These are phyloP conservation scores for Tadarida brasiliensis DNA, from an alignment of 2,797 vertebrate species.

Conservation along the genomic window DNA sequence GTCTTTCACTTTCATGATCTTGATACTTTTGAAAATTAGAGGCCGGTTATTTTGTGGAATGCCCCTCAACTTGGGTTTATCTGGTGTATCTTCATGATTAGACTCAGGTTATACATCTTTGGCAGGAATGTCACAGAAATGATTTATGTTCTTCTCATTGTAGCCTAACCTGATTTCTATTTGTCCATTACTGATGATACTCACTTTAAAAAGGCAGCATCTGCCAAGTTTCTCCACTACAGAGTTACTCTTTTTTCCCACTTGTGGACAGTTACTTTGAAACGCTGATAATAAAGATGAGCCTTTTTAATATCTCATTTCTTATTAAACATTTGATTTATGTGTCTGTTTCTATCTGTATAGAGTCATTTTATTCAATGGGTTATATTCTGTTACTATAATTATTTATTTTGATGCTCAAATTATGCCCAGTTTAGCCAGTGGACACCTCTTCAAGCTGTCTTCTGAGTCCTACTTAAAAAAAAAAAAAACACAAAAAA, in stretches of 20 bases:
- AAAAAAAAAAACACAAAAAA: neutral
- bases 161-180: neutral
- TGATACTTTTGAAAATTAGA: constrained; percentile 45
- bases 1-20: constrained; percentile 6
- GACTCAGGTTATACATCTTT: neutral
- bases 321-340: neutral
- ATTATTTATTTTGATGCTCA: constrained; percentile 39
- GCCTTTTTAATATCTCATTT: neutral
- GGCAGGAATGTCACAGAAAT: neutral
- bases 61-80: constrained; percentile 3
- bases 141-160: neutral
- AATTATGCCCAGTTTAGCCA: constrained; percentile 19
- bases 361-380: constrained; percentile 34
- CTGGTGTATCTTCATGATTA: constrained; percentile 2
- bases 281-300: too few relatives aligned
- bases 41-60: constrained; percentile 42
- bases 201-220: constrained; percentile 24
- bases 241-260: neutral
- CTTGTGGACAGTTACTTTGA: neutral
- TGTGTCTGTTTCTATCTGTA: neutral
- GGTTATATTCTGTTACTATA: neutral
- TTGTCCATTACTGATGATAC: neutral
- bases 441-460: neutral
- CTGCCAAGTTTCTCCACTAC: neutral
- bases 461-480: neutral